Evolutionary conservation across 2,797 vertebrate genomes (phyloP).

Genomic region (Amniataba percoides): DNA sequence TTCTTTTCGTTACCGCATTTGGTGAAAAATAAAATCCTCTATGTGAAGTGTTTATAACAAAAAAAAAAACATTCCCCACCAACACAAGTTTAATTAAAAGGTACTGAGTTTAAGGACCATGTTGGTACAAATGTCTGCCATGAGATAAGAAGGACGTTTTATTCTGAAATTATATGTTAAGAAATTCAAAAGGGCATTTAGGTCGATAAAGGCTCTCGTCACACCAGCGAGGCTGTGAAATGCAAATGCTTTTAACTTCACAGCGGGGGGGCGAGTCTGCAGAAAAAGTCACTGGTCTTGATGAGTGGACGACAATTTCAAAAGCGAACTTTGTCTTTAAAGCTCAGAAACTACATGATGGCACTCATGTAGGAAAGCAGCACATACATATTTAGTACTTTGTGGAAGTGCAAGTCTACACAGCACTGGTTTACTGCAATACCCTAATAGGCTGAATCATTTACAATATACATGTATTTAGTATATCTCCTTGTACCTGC

Average conservation of each 20-base stretch:
- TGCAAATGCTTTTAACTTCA: conserved; percentile 72
- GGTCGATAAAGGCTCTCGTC: conserved; percentile 63
- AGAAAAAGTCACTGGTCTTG: conserved; percentile 50
- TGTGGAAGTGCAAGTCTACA: background rate
- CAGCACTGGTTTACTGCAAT: background rate
- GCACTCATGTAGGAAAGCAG: conserved; percentile 4
- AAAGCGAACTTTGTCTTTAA: conserved; percentile 39
- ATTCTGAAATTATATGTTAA: conserved; percentile 67
- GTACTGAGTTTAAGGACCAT: conserved; percentile 9
- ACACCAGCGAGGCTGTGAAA: conserved; percentile 56
- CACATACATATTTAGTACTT: background rate
- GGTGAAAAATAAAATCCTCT: background rate
- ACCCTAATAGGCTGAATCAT: background rate
- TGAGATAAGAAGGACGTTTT: conserved; percentile 39
- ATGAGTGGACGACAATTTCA: conserved; percentile 31
- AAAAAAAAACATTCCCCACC: conserved; percentile 14
- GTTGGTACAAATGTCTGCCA: conserved; percentile 27
- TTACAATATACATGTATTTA: background rate
- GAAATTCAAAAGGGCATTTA: conserved; percentile 63
- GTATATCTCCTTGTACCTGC: background rate
- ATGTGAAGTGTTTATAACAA: conserved; percentile 18
- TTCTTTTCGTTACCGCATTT: background rate
- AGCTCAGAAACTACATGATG: conserved; percentile 29
- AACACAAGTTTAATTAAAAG: conserved; percentile 48
- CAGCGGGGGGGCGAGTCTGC: conserved; percentile 60